These are phyloP conservation scores for Balaeniceps rex DNA, from an alignment of 2,113 vertebrate species.

Conservation along the genomic window DNA sequence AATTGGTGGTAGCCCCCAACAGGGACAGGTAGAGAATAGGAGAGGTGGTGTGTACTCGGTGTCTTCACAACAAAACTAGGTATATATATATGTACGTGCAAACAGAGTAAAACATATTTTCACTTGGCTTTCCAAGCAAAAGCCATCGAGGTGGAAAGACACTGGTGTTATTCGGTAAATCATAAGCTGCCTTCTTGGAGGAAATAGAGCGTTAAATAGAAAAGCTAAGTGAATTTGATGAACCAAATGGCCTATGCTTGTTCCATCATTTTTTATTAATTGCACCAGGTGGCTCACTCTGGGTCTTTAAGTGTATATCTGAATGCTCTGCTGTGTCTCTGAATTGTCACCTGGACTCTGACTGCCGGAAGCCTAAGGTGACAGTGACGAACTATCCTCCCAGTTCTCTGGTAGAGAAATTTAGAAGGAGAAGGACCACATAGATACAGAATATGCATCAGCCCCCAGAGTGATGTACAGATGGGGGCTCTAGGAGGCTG, in stretches of 20 bases:
- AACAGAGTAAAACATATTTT: background rate
- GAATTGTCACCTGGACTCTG: background rate
- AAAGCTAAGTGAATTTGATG: slow-evolving; percentile 48
- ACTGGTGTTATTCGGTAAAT: background rate
- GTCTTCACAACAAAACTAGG: background rate
- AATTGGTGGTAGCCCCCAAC: background rate
- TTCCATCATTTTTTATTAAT: slow-evolving; percentile 41
- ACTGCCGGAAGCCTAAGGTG: background rate
- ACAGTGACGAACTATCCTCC: background rate
- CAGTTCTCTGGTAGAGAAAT: background rate
- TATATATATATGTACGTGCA: background rate
- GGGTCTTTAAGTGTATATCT: background rate
- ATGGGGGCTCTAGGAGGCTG: background rate
- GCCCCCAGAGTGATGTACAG: background rate
- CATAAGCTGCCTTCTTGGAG: background rate
- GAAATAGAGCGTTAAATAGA: slow-evolving; percentile 50
- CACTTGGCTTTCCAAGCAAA: background rate
- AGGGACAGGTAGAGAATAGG: background rate
- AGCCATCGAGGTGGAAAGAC: background rate
- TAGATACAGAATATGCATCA: background rate
- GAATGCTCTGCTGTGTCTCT: background rate
- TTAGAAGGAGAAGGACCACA: background rate
- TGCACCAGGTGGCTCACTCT: background rate
- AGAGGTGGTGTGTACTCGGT: background rate
- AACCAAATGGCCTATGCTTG: slow-evolving; percentile 15